Conservation (phyloP, 2,797 vertebrate genomes). For the Lithobates pipiens region DNA sequence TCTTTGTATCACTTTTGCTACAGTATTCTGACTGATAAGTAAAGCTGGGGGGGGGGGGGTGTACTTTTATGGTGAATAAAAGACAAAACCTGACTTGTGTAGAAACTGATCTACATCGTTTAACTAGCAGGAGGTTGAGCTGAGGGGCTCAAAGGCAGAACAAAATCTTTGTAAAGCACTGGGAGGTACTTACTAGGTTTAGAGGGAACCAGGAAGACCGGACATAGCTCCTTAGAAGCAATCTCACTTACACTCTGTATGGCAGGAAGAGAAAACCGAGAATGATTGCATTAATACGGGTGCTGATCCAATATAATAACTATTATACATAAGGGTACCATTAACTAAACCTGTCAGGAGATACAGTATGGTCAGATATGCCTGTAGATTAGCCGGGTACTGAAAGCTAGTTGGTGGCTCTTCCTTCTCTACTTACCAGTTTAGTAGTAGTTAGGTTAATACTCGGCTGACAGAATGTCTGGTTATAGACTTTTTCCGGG, state of each 20-base stretch:
- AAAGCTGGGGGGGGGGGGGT: no score
- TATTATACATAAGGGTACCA: background rate
- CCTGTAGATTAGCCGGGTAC: no score
- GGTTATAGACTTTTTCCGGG: slow-evolving; percentile 50
- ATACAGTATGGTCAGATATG: no score
- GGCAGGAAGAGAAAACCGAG: background rate
- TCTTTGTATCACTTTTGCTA: no score
- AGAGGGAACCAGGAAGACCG: slow-evolving; percentile 76
- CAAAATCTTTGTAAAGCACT: background rate
- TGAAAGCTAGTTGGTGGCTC: no score
- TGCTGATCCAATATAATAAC: background rate
- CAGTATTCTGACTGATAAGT: no score
- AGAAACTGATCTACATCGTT: no score
- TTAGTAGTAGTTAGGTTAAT: slow-evolving; percentile 67
- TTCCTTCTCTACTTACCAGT: background rate
- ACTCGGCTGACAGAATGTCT: slow-evolving; percentile 76
- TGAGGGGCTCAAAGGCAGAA: no score
- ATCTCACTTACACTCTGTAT: slow-evolving; percentile 72
- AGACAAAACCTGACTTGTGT: no score
- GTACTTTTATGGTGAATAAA: no score
- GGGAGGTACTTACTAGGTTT: slow-evolving; percentile 73
- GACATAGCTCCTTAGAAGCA: slow-evolving; percentile 78
- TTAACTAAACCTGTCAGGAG: no score
- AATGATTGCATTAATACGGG: background rate
- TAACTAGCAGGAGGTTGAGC: no score